Percentiles rank a stretch among this genome's conserved stretches.
phyloP scores from a whole-genome alignment of 1,140 invertebrate genomes.

The Hestina assimilis region DNA sequence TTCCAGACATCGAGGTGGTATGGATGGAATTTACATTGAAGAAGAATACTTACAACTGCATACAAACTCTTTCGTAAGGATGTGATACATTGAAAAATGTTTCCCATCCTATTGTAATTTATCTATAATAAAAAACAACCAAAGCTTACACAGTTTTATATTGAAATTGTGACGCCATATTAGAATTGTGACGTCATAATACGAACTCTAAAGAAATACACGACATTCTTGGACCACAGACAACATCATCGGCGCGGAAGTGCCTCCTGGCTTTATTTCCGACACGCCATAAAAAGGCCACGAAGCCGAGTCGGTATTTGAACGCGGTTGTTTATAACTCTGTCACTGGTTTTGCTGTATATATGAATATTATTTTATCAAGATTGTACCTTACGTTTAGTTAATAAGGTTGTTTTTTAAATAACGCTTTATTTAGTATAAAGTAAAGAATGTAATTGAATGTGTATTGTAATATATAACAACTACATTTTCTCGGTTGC shows the following conservation, averaged over 20 bases:
- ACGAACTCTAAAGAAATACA: too few relatives aligned
- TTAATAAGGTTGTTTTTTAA: not conserved
- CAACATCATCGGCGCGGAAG: constrained; percentile 31
- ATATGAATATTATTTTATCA: not conserved
- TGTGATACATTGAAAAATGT: too few relatives aligned
- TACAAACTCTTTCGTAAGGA: too few relatives aligned
- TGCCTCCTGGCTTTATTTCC: constrained; percentile 41
- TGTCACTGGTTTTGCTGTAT: constrained; percentile 17
- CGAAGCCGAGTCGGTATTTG: constrained; percentile 35
- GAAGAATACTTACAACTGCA: too few relatives aligned
- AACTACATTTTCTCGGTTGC: not conserved
- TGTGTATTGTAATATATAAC: not conserved
- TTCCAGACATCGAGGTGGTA: too few relatives aligned
- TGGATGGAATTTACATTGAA: too few relatives aligned
- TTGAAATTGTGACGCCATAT: too few relatives aligned
- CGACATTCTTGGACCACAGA: constrained; percentile 23
- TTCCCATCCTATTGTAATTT: too few relatives aligned
- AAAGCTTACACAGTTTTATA: too few relatives aligned
- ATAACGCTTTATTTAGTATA: not conserved
- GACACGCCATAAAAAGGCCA: constrained; percentile 40
- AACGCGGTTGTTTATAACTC: constrained; percentile 38
- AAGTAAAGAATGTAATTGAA: not conserved
- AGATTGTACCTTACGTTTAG: not conserved
- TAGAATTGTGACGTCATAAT: too few relatives aligned
- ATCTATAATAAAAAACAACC: too few relatives aligned